A percentile compares a stretch with the other conserved stretches of the same genome.
Conservation (phyloP, 2,888 invertebrate genomes). For the Phoenoteleia sp. region DNA sequence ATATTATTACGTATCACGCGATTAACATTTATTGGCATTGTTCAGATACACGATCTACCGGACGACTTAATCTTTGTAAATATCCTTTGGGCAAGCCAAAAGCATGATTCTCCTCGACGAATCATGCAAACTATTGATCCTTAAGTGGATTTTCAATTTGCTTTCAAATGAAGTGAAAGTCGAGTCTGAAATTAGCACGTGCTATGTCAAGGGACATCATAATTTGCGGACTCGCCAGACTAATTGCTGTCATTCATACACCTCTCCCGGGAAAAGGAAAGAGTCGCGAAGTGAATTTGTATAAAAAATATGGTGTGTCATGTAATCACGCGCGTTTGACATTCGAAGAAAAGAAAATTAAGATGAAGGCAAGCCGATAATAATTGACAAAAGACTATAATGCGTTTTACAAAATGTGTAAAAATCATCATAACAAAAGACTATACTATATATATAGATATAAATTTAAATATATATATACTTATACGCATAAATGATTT, state of each 20-base stretch:
- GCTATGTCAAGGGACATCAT: conserved; percentile 5
- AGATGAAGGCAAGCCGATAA: conserved; percentile 28
- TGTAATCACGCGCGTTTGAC: conserved; percentile 17
- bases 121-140: neutral
- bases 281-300: conserved; percentile 9
- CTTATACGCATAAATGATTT: conserved; percentile 35
- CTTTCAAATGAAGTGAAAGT: neutral
- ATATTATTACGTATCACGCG: neutral
- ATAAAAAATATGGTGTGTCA: conserved; percentile 12
- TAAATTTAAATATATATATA: conserved; percentile 26
- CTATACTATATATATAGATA: conserved; percentile 39
- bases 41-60: neutral
- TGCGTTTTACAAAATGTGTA: conserved; percentile 48
- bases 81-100: neutral
- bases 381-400: conserved; percentile 63
- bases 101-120: neutral
- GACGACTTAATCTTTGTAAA: neutral
- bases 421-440: conserved; percentile 48
- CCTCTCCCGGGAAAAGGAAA: neutral
- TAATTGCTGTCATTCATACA: conserved; percentile 30
- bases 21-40: neutral
- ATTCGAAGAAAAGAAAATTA: neutral
- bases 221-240: neutral
- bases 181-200: neutral
- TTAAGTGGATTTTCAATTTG: conserved; percentile 3